Conservation (phyloP, 2,888 invertebrate species). For the Corbicula japonica region DNA sequence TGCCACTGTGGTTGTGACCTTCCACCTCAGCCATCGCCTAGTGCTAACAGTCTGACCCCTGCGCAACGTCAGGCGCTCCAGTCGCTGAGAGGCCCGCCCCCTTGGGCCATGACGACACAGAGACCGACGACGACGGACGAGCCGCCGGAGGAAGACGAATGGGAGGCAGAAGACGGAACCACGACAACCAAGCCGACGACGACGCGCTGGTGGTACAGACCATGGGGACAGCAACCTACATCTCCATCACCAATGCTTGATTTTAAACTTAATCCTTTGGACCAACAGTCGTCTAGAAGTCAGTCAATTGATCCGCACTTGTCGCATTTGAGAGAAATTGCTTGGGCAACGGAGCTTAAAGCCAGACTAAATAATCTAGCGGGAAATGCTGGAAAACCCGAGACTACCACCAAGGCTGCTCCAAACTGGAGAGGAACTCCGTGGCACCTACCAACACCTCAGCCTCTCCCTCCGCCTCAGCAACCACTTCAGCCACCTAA, state of each 20-base stretch:
- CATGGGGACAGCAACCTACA: not conserved
- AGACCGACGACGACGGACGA: constrained; percentile 27
- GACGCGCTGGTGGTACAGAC: not conserved
- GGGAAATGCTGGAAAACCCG: not conserved
- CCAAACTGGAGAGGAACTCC: constrained; percentile 30
- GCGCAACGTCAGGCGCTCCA: not conserved
- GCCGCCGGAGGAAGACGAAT: constrained; percentile 34
- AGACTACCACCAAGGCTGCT: not conserved
- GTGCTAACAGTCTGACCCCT: not conserved
- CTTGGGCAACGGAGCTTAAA: constrained; percentile 33
- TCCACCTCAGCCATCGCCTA: not conserved
- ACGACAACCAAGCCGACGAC: not conserved
- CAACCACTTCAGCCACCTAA: constrained; percentile 6
- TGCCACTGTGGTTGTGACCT: constrained; percentile 58
- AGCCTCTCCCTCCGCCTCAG: not conserved
- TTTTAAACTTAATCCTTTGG: constrained; percentile 27
- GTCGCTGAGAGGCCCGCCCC: not conserved
- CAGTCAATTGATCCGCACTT: constrained; percentile 8
- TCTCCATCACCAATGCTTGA: constrained; percentile 31
- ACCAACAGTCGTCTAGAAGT: constrained; percentile 11
- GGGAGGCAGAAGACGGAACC: constrained; percentile 26
- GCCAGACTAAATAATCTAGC: not conserved
- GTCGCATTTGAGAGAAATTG: constrained; percentile 2
- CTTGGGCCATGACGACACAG: not conserved
- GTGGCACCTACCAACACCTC: constrained; percentile 20